phyloP scores from a whole-genome alignment of 2,888 invertebrate species.

The Erannis defoliaria region DNA sequence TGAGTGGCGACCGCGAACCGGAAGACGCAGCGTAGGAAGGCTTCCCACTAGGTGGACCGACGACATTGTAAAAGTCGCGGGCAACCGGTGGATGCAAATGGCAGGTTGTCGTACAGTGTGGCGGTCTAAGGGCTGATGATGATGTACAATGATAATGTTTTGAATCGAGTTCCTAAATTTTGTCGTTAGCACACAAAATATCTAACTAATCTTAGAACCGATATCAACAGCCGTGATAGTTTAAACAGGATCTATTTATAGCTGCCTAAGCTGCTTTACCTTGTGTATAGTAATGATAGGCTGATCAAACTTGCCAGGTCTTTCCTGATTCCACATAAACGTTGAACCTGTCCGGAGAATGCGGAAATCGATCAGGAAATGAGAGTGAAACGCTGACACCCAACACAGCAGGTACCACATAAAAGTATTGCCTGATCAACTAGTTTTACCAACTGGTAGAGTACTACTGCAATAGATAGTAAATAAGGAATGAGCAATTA shows the following conservation, averaged over 20 bases:
- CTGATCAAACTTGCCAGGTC: slow-evolving; percentile 48
- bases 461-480: slow-evolving; percentile 26
- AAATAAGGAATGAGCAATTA: slow-evolving; percentile 54
- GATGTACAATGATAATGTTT: no score
- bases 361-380: slow-evolving; percentile 61
- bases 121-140: no score
- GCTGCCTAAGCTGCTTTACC: slow-evolving; percentile 6
- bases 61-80: no score
- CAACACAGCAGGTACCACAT: slow-evolving; percentile 50
- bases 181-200: no score
- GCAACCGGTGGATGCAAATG: no score
- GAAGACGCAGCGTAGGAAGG: no score
- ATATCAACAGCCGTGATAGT: no score
- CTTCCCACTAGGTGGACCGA: no score
- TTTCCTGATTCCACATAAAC: slow-evolving; percentile 66
- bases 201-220: no score
- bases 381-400: slow-evolving; percentile 63
- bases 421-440: slow-evolving; percentile 34
- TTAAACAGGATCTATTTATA: not conserved
- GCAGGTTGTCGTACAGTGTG: no score
- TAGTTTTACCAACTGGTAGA: slow-evolving; percentile 28
- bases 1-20: no score
- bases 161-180: no score
- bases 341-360: slow-evolving; percentile 58
- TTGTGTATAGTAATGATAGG: slow-evolving; percentile 56